A percentile compares a stretch with the other conserved stretches of the same genome.
These are phyloP conservation scores for Nematopogon swammerdamellus DNA, from an alignment of 2,888 invertebrate genomes.

Conservation along the genomic window DNA sequence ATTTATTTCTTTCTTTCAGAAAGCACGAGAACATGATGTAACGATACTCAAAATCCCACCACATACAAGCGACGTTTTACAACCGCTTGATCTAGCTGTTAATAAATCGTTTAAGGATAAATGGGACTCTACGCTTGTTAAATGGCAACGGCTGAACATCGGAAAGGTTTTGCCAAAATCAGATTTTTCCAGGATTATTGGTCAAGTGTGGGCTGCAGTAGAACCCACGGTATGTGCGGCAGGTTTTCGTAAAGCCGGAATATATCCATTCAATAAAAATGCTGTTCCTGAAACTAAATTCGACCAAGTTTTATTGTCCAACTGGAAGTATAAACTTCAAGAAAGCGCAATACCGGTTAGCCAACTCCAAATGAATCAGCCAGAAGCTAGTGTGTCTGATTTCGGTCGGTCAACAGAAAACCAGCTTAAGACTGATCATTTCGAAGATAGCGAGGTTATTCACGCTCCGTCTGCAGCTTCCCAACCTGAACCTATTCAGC, in stretches of 20 bases:
- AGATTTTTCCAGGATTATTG: too few relatives aligned
- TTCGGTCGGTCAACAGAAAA: too few relatives aligned
- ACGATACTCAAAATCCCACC: constrained; percentile 10
- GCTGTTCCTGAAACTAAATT: constrained; percentile 4
- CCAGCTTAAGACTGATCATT: too few relatives aligned
- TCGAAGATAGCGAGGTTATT: too few relatives aligned
- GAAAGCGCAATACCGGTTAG: too few relatives aligned
- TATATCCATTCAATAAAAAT: constrained; percentile 5
- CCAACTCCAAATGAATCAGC: too few relatives aligned
- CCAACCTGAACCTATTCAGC: too few relatives aligned
- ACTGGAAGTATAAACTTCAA: constrained; percentile 1
- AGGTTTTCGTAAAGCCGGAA: constrained; percentile 5
- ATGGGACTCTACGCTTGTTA: constrained; percentile 13
- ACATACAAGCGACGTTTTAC: constrained; percentile 14
- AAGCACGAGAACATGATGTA: not conserved
- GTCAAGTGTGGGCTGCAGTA: constrained; percentile 1
- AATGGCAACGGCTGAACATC: constrained; percentile 14
- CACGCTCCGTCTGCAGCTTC: too few relatives aligned
- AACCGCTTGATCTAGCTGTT: constrained; percentile 13
- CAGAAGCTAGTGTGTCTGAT: too few relatives aligned
- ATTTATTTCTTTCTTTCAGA: too few relatives aligned
- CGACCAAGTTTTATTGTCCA: constrained; percentile 1
- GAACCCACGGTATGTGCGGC: constrained; percentile 1
- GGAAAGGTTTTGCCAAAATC: constrained; percentile 4
- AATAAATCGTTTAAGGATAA: constrained; percentile 16